A percentile compares a stretch with the other conserved stretches of the same genome.
phyloP scores from a whole-genome alignment of 2,113 vertebrate genomes.

The Nesoenas mayeri region DNA sequence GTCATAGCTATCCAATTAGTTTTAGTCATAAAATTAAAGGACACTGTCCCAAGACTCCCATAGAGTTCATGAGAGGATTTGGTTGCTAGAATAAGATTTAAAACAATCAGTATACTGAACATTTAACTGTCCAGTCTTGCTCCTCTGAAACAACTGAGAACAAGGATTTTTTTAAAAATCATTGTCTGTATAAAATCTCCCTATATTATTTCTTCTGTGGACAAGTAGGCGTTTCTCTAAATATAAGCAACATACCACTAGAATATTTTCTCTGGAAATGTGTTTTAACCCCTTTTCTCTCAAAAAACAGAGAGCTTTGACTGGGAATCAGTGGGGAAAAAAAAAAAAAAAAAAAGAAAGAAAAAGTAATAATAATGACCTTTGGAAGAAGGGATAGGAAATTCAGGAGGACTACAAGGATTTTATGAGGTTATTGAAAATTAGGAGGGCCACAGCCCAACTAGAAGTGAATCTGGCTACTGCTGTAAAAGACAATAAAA shows the following conservation, averaged over 20 bases:
- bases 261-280: neutral
- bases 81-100: neutral
- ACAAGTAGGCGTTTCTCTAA: neutral
- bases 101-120: neutral
- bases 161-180: neutral
- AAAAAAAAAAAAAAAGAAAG: too few relatives aligned
- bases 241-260: neutral
- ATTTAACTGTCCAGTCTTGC: neutral
- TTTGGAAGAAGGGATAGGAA: too few relatives aligned
- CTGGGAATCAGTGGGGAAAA: too few relatives aligned
- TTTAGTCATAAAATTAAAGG: neutral
- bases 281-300: neutral
- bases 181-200: neutral
- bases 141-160: neutral
- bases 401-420: too few relatives aligned
- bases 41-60: neutral
- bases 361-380: too few relatives aligned
- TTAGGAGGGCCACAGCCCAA: too few relatives aligned
- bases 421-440: too few relatives aligned
- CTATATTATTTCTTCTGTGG: rapidly evolving
- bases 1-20: neutral
- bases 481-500: too few relatives aligned
- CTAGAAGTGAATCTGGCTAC: too few relatives aligned
- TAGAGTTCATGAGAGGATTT: neutral
- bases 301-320: neutral